These are phyloP conservation scores for Oxyura jamaicensis DNA, from an alignment of 2,113 vertebrate genomes.

Conservation along the genomic window DNA sequence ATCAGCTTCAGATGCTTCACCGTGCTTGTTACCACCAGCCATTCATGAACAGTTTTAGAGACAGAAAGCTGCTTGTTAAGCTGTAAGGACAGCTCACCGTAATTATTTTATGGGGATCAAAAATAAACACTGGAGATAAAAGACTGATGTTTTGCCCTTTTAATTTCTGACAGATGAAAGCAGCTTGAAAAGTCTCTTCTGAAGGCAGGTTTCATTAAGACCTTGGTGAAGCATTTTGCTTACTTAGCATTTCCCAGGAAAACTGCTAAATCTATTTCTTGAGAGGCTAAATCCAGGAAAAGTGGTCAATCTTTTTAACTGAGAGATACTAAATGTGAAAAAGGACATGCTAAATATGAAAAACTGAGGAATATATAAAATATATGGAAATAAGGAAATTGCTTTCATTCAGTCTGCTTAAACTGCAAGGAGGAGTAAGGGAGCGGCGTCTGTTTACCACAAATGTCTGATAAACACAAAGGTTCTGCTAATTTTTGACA, in stretches of 20 bases:
- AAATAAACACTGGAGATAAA: neutral
- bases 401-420: neutral
- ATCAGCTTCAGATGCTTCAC: neutral
- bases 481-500: neutral
- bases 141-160: neutral
- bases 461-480: neutral
- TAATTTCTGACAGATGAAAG: neutral
- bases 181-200: neutral
- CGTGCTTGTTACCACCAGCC: neutral
- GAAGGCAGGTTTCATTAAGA: neutral
- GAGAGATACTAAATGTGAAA: neutral
- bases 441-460: neutral
- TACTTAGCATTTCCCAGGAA: neutral
- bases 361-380: neutral
- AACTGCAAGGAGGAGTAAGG: neutral
- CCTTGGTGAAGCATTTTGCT: neutral
- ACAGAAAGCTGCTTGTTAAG: slow-evolving; percentile 1
- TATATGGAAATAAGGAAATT: neutral
- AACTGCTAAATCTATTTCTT: neutral
- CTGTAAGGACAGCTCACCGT: neutral
- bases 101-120: neutral
- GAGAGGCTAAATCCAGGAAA: neutral
- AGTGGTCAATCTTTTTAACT: neutral
- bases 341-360: neutral
- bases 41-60: slow-evolving; percentile 20